Percentiles rank a stretch among this genome's conserved stretches.
Evolutionary conservation across 2,797 vertebrate species (phyloP).

Genomic region (Scleropages formosus): DNA sequence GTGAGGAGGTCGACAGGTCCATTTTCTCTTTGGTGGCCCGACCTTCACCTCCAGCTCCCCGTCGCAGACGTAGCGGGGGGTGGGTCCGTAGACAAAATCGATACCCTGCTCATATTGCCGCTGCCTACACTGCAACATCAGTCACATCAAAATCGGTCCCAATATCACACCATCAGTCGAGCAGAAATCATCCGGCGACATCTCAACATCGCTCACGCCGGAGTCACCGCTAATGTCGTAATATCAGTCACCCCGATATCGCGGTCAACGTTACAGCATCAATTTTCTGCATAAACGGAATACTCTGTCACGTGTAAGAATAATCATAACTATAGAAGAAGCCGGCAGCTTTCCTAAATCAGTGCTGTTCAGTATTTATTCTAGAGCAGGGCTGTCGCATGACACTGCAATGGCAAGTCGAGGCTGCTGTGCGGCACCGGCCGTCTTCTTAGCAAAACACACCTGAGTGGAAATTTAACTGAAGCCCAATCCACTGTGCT

Average conservation of each 20-base stretch:
- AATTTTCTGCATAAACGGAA: background rate
- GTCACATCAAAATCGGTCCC: background rate
- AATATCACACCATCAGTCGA: background rate
- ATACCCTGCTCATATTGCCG: background rate
- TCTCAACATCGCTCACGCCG: background rate
- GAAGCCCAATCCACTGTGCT: background rate
- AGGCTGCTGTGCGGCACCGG: background rate
- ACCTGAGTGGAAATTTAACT: background rate
- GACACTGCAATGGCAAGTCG: too few relatives aligned
- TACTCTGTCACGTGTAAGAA: background rate
- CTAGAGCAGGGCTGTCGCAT: background rate
- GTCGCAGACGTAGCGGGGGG: background rate
- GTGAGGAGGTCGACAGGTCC: background rate
- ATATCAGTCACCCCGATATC: background rate
- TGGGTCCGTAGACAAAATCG: background rate
- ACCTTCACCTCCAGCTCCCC: slow-evolving; percentile 15
- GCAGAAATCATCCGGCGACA: background rate
- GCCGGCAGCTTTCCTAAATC: too few relatives aligned
- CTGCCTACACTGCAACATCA: background rate
- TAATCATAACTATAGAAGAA: background rate
- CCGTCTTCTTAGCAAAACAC: background rate
- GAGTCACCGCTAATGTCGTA: background rate
- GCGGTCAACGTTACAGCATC: background rate
- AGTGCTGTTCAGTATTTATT: background rate
- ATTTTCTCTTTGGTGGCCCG: slow-evolving; percentile 12